A percentile compares a stretch with the other conserved stretches of the same genome.
These are phyloP conservation scores for Chondrosia reniformis DNA, from an alignment of 37 sponge, comb jelly and placozoan species.

Conservation along the genomic window DNA sequence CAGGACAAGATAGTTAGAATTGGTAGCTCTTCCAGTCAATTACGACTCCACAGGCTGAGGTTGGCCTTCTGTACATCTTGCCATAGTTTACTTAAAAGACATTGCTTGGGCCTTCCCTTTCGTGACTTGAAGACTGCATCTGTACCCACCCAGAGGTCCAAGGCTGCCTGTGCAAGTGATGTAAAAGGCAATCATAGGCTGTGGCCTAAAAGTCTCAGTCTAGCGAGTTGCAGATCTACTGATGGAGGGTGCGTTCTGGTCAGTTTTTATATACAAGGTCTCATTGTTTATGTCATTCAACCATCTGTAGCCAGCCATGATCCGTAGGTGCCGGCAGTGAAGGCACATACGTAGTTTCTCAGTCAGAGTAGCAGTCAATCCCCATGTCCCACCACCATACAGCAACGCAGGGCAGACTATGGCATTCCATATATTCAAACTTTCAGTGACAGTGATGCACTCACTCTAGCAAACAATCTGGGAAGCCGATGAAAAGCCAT, in stretches of 20 bases:
- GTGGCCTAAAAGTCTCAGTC: neutral
- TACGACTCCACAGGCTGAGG: neutral
- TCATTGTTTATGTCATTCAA: neutral
- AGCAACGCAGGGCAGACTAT: neutral
- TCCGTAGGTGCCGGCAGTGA: conserved; percentile 6
- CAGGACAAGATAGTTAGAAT: no score
- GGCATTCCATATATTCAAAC: neutral
- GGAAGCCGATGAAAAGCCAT: neutral
- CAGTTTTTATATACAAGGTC: neutral
- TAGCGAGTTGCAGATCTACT: neutral
- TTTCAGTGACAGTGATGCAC: neutral
- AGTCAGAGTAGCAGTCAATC: neutral
- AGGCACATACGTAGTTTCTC: neutral
- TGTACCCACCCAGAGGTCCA: neutral
- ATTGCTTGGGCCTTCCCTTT: neutral
- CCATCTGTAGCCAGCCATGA: conserved; percentile 4
- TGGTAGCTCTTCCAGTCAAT: neutral
- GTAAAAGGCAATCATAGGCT: neutral
- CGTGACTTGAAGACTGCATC: neutral
- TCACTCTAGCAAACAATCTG: neutral
- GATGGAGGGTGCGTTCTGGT: conserved; percentile 5
- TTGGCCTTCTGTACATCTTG: neutral
- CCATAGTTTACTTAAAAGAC: neutral
- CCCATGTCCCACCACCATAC: conserved; percentile 19
- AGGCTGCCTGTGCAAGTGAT: neutral